A percentile compares a stretch with the other conserved stretches of the same genome.
These are phyloP conservation scores for Lasioglossum zephyrum DNA, from an alignment of 2,888 invertebrate genomes.

Conservation along the genomic window DNA sequence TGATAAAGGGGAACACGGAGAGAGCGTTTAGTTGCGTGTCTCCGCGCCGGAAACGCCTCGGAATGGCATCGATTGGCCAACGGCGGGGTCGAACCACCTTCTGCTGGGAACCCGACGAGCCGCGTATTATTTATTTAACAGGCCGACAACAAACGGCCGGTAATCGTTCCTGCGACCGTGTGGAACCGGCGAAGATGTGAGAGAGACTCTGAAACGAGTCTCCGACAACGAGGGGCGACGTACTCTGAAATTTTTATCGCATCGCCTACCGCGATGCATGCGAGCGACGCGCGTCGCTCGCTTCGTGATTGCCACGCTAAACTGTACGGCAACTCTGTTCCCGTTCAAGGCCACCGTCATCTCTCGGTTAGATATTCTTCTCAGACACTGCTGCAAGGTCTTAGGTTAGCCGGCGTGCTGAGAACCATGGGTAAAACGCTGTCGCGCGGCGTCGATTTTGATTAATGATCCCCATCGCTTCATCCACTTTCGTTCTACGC, in stretches of 20 bases:
- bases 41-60: slow-evolving; percentile 48
- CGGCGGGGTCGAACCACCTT: slow-evolving; percentile 20
- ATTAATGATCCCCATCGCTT: background rate
- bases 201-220: slow-evolving; percentile 34
- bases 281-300: slow-evolving; percentile 7
- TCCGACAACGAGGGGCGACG: slow-evolving; percentile 51
- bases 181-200: slow-evolving; percentile 32
- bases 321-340: background rate
- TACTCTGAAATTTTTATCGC: slow-evolving; percentile 62
- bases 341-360: background rate
- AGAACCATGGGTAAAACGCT: background rate
- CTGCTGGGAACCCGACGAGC: slow-evolving; percentile 62
- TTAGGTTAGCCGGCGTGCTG: background rate
- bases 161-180: slow-evolving; percentile 54
- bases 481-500: background rate
- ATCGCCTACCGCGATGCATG: slow-evolving; percentile 15
- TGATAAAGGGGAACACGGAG: slow-evolving; percentile 27
- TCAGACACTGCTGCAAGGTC: background rate
- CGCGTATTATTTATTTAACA: slow-evolving; percentile 69
- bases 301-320: slow-evolving; percentile 26
- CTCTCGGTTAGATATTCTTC: background rate
- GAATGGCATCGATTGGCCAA: slow-evolving; percentile 65
- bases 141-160: slow-evolving; percentile 56
- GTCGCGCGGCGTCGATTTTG: background rate
- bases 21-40: slow-evolving; percentile 36